Evolutionary conservation across 2,888 invertebrate genomes (phyloP).

Genomic region (Anorthoa munda): DNA sequence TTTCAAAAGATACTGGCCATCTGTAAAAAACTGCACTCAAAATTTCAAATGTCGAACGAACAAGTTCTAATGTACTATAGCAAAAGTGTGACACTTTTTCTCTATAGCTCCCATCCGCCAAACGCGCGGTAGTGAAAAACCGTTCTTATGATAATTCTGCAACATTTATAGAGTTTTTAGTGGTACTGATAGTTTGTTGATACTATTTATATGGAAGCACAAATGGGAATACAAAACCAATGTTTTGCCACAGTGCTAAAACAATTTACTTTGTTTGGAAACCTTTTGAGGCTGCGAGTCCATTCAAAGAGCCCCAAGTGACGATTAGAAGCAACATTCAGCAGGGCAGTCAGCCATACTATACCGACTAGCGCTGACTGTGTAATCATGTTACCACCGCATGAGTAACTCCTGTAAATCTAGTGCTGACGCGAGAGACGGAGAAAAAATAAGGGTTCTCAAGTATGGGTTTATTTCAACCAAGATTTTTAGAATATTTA

Average conservation of each 20-base stretch:
- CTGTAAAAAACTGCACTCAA: too few relatives aligned
- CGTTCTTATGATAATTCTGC: not conserved
- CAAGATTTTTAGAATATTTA: too few relatives aligned
- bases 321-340: not conserved
- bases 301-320: not conserved
- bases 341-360: not conserved
- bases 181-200: not conserved
- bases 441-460: too few relatives aligned
- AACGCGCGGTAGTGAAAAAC: not conserved
- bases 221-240: not conserved
- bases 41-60: too few relatives aligned
- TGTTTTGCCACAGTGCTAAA: not conserved
- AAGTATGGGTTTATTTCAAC: too few relatives aligned
- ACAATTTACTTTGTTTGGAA: not conserved
- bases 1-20: too few relatives aligned
- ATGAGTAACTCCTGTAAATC: not conserved
- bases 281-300: not conserved
- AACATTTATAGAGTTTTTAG: not conserved
- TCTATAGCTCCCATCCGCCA: too few relatives aligned
- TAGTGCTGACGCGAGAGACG: too few relatives aligned
- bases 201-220: not conserved
- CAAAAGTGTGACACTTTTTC: too few relatives aligned
- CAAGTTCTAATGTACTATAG: too few relatives aligned
- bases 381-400: not conserved
- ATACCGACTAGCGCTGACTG: not conserved